These are phyloP conservation scores for Eudemis profundana DNA, from an alignment of 2,888 invertebrate species.

Conservation along the genomic window DNA sequence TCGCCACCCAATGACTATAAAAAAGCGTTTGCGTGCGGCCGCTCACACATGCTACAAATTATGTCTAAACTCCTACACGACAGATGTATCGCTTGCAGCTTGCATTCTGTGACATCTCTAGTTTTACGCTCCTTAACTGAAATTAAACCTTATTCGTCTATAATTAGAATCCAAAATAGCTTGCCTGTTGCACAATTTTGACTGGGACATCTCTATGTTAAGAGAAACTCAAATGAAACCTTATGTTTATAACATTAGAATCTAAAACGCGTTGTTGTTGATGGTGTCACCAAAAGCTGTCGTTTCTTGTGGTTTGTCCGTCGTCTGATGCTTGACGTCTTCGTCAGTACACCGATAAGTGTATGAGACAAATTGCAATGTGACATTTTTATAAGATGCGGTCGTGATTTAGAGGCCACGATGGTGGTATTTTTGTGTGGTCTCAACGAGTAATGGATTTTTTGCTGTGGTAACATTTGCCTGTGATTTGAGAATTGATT, in stretches of 20 bases:
- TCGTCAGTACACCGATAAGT: conserved; percentile 27
- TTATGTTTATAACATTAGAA: not conserved
- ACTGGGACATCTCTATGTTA: not conserved
- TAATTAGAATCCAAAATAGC: conserved; percentile 9
- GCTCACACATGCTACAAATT: conserved; percentile 71
- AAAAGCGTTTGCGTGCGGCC: conserved; percentile 72
- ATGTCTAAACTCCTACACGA: conserved; percentile 78
- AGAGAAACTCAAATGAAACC: not conserved
- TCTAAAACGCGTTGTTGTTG: not conserved
- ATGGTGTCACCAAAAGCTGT: conserved; percentile 3
- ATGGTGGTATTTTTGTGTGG: conserved; percentile 52
- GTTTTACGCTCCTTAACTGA: conserved; percentile 12
- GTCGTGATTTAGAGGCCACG: conserved; percentile 37
- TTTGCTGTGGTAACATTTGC: not conserved
- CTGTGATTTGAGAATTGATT: not conserved
- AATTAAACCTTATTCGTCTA: conserved; percentile 20
- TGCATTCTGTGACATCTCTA: conserved; percentile 54
- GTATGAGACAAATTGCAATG: conserved; percentile 46
- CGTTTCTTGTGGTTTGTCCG: conserved; percentile 34
- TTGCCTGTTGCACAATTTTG: conserved; percentile 14
- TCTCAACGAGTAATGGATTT: conserved; percentile 39
- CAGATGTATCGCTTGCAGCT: conserved; percentile 72
- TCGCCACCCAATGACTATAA: conserved; percentile 76
- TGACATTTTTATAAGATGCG: conserved; percentile 37
- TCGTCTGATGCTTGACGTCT: conserved; percentile 35